Percentiles rank a stretch among this genome's conserved stretches.
Conservation (phyloP, 1,140 invertebrate genomes). For the Panulirus ornatus region DNA sequence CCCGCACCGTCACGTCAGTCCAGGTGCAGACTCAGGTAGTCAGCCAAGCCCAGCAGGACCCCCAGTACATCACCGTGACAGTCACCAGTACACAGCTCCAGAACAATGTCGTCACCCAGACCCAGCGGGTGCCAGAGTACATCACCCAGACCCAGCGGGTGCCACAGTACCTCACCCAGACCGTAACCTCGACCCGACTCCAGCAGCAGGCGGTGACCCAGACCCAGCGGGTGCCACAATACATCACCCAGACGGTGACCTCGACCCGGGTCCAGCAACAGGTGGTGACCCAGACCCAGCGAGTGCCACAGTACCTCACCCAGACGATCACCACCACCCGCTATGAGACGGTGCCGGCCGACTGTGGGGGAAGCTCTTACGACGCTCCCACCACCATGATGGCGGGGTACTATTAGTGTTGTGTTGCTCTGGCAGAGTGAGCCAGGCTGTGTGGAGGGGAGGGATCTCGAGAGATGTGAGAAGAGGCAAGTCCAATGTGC, state of each 20-base stretch:
- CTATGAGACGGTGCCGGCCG: background rate
- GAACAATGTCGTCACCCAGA: slow-evolving; percentile 50
- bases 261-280: slow-evolving; percentile 10
- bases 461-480: too few species aligned
- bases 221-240: slow-evolving; percentile 11
- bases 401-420: slow-evolving; percentile 52
- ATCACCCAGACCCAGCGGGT: slow-evolving; percentile 63
- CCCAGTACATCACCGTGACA: slow-evolving; percentile 62
- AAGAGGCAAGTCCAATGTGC: too few species aligned
- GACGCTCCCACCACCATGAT: slow-evolving; percentile 1
- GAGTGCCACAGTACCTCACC: slow-evolving; percentile 44
- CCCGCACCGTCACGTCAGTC: slow-evolving; percentile 42
- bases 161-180: slow-evolving; percentile 63
- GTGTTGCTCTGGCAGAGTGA: background rate
- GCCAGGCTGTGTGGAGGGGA: too few species aligned
- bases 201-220: slow-evolving; percentile 19
- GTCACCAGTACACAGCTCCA: slow-evolving; percentile 40
- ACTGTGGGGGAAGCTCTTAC: background rate
- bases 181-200: slow-evolving; percentile 16
- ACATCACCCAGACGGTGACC: slow-evolving; percentile 54
- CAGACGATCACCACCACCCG: slow-evolving; percentile 44
- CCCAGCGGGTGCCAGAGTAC: slow-evolving; percentile 48
- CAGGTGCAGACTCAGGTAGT: slow-evolving; percentile 27
- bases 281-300: slow-evolving; percentile 50
- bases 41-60: slow-evolving; percentile 49